phyloP scores from a whole-genome alignment of 2,113 vertebrate species.

The Cyphomyrus discorhynchus region DNA sequence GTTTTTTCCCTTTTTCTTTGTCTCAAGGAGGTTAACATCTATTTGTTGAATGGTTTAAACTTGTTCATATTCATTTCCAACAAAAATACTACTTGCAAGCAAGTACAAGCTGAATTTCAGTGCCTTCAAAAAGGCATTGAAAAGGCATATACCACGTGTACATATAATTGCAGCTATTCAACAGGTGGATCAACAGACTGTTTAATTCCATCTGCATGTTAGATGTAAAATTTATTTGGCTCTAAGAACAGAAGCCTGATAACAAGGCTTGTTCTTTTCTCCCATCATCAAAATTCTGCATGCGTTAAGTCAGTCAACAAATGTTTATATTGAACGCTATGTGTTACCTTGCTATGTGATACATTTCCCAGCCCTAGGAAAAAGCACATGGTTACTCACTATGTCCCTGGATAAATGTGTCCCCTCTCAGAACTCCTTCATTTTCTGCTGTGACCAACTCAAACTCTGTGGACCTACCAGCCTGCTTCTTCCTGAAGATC shows the following conservation, averaged over 20 bases:
- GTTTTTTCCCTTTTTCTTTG: not conserved
- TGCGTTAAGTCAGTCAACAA: not conserved
- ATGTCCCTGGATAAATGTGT: not conserved
- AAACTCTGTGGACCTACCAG: constrained; percentile 93
- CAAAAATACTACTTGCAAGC: not conserved
- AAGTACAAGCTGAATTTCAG: not conserved
- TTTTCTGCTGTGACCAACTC: constrained; percentile 89
- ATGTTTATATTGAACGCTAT: not conserved
- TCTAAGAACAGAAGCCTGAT: not conserved
- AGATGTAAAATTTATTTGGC: not conserved
- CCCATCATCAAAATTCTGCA: not conserved
- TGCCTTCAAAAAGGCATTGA: not conserved
- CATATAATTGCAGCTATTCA: not conserved
- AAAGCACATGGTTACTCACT: not conserved
- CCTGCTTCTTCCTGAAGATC: constrained; percentile 95
- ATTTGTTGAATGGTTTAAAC: not conserved
- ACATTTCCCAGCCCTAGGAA: not conserved
- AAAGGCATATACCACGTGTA: not conserved
- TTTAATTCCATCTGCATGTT: not conserved
- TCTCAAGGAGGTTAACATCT: not conserved
- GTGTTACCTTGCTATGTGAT: not conserved
- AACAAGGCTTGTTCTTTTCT: not conserved
- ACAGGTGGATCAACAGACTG: not conserved
- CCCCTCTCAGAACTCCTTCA: constrained; percentile 69
- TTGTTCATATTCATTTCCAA: not conserved